Percentiles rank a stretch among this genome's conserved stretches.
phyloP scores from a whole-genome alignment of 37 sponge, comb jelly and placozoan genomes.

The Axinella damicornis region DNA sequence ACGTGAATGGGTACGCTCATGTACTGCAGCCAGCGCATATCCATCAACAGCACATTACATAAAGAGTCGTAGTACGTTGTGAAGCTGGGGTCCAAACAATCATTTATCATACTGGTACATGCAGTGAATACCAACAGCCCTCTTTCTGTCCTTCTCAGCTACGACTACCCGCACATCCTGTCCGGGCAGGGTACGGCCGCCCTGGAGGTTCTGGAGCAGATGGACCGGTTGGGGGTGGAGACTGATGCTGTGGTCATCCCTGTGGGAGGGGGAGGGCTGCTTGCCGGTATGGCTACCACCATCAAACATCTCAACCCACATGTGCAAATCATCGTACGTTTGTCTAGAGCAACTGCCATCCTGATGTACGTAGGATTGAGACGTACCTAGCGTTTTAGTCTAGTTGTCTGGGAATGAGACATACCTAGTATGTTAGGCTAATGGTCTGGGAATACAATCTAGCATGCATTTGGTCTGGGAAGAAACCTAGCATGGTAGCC shows the following conservation, averaged over 20 bases:
- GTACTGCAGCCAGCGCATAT: no score
- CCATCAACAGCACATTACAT: no score
- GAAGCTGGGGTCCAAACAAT: no score
- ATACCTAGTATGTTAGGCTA: no score
- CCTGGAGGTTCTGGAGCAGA: conserved; percentile 82
- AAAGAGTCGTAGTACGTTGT: no score
- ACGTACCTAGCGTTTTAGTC: no score
- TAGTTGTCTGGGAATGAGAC: background rate
- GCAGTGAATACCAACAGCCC: no score
- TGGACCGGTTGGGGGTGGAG: conserved; percentile 42
- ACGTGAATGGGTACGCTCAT: conserved; percentile 92
- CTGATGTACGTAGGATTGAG: background rate
- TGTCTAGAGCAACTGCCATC: no score
- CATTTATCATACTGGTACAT: no score
- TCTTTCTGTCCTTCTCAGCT: conserved; percentile 59
- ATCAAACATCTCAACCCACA: conserved; percentile 80
- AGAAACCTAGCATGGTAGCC: no score
- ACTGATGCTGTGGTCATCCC: conserved; percentile 89
- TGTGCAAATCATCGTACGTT: conserved; percentile 77
- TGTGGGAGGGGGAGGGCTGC: conserved; percentile 91
- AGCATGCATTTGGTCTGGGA: no score
- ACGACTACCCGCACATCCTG: conserved; percentile 77
- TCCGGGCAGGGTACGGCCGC: conserved; percentile 91
- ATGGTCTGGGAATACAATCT: no score
- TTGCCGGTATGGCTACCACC: conserved; percentile 85